Conservation (phyloP, 2,113 vertebrate species). For the Periophthalmus modestus region DNA sequence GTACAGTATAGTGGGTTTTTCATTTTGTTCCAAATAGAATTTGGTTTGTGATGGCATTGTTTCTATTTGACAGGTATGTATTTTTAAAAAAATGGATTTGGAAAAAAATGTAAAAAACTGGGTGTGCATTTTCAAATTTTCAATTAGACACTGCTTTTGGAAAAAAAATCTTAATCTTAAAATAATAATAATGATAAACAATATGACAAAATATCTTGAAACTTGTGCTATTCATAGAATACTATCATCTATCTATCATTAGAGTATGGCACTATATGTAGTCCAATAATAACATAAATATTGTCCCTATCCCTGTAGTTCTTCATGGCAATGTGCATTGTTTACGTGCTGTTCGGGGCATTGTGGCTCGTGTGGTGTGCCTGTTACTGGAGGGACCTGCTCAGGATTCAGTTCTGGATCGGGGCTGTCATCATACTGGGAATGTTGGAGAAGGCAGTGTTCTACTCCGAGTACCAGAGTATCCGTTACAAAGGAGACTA, state of each 20-base stretch:
- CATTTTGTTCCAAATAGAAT: background rate
- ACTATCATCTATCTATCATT: too few relatives aligned
- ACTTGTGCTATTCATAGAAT: too few relatives aligned
- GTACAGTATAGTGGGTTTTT: slow-evolving; percentile 34
- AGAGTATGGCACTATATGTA: background rate
- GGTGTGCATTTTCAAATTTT: too few relatives aligned
- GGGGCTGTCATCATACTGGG: slow-evolving; percentile 93
- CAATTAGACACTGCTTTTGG: too few relatives aligned
- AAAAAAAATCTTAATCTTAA: too few relatives aligned
- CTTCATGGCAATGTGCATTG: slow-evolving; percentile 96
- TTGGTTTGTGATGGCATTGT: background rate
- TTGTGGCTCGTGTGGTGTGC: slow-evolving; percentile 93
- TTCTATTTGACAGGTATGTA: background rate
- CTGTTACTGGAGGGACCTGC: slow-evolving; percentile 91
- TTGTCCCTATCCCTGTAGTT: slow-evolving; percentile 77
- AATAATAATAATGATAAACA: too few relatives aligned
- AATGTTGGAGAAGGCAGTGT: slow-evolving; percentile 96
- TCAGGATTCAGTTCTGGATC: slow-evolving; percentile 96
- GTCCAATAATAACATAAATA: background rate
- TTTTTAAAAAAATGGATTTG: background rate
- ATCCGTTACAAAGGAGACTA: slow-evolving; percentile 90
- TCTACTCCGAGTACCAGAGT: slow-evolving; percentile 94
- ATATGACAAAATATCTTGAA: too few relatives aligned
- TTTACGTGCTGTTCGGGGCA: slow-evolving; percentile 90
- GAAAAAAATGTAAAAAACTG: too few relatives aligned